Base-by-base conservation (phyloP, 2,113 vertebrate species). In the Pithys albifrons region DNA sequence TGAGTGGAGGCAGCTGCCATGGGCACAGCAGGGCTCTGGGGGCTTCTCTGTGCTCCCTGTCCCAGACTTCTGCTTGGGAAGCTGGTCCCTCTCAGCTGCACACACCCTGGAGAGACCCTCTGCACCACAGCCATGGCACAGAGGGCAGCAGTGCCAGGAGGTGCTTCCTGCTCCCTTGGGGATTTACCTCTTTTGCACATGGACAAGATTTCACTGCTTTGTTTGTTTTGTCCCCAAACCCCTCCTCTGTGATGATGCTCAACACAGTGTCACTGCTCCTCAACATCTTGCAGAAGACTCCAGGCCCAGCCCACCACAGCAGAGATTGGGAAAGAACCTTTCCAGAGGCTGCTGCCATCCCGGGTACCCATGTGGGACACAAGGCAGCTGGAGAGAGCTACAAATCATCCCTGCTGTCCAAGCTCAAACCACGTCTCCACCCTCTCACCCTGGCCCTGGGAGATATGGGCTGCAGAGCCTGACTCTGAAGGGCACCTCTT, bases 361-460 rank as follows among this genome's bases (percentile, higher is more conserved):
- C 52, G 79, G 58, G 7, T 2, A 48, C 52, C 64, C n/a, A 87
- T 0, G 0, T 14, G 9, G 54, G 76, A 86, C 18, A 52, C 45
- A 45, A 48, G n/a, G 46, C 54, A 81, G 37, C 59, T 80, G 41
- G 35, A 43, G 58, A 58, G 51, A 48, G 11, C n/a, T 81, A 74
- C 71, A 87, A 41, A 35, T 19, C 13, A 70, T 71, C 81, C 9
- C 28, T n/a, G 49, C 55, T 81, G 22, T 28, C 51, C n/a, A 62
- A n/a, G 59, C 61, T 46, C 81, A 80, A 91, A 52, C 10, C 31
- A 54, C 7, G 24, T 27, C 48, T 91, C 31, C 25, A 67, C 33
- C 14, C n/a, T 81, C 25, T 67, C 74, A 31, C 14, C 23, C 43
- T 49, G 37, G 49, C 14, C 33, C 45, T 11, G 6, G 39, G 37